These are phyloP conservation scores for Nasonovia ribisnigri DNA, from an alignment of 2,888 invertebrate species.

Conservation along the genomic window DNA sequence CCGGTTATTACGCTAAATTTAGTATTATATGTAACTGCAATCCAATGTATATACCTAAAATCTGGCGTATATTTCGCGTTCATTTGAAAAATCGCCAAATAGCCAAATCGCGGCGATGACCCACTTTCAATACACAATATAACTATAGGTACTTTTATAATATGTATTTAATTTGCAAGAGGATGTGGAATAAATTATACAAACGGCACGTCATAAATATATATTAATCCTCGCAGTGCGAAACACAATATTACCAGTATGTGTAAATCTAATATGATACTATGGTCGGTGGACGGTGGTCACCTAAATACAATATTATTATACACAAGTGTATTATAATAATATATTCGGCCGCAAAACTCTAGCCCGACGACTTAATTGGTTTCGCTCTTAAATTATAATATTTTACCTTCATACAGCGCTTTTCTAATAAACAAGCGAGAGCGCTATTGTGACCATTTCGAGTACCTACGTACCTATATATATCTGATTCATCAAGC, in stretches of 20 bases:
- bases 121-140: conserved; percentile 15
- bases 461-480: neutral
- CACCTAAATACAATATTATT: neutral
- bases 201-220: neutral
- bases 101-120: neutral
- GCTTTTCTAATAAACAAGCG: conserved; percentile 6
- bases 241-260: neutral
- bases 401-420: neutral
- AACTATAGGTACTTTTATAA: neutral
- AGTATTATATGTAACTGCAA: neutral
- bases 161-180: conserved; percentile 1
- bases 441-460: neutral
- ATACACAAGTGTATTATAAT: neutral
- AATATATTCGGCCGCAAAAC: neutral
- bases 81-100: conserved; percentile 28
- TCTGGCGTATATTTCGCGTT: neutral
- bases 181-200: conserved; percentile 39
- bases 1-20: neutral
- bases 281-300: neutral
- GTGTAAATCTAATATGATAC: neutral
- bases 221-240: conserved; percentile 8
- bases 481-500: neutral
- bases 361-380: neutral
- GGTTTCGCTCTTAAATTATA: conserved; percentile 3
- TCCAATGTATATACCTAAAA: conserved; percentile 13